Evolutionary conservation across 2,797 vertebrate genomes (phyloP).

Genomic region (Takifugu ocellatus): DNA sequence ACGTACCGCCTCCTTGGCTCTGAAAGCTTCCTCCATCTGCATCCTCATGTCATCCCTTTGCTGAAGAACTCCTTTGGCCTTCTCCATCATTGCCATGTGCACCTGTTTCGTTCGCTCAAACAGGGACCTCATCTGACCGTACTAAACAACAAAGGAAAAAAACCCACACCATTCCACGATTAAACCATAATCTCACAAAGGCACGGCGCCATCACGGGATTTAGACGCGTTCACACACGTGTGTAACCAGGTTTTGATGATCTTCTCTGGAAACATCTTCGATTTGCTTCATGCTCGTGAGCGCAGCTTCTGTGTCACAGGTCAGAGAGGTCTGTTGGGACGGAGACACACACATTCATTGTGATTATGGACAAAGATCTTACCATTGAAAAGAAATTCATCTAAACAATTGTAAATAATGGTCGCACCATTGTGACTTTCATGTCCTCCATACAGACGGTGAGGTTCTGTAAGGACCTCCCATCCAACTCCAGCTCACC

Average conservation of each 20-base stretch:
- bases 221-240: conserved; percentile 51
- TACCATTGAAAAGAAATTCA: no score
- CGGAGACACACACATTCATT: conserved; percentile 3
- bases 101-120: conserved; percentile 61
- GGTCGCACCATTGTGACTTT: conserved; percentile 61
- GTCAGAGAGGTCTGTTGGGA: conserved; percentile 55
- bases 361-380: no score
- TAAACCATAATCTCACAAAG: background rate
- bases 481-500: conserved; percentile 66
- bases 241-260: conserved; percentile 60
- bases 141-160: conserved; percentile 52
- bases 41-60: conserved; percentile 74
- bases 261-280: conserved; percentile 55
- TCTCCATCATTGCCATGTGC: conserved; percentile 66
- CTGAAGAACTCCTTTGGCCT: conserved; percentile 69
- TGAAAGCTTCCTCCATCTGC: conserved; percentile 72
- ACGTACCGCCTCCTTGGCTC: conserved; percentile 78
- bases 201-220: background rate
- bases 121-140: conserved; percentile 59
- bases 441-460: conserved; percentile 58
- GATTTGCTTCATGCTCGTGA: conserved; percentile 60
- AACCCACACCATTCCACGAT: background rate
- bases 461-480: conserved; percentile 59
- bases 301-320: conserved; percentile 56
- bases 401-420: background rate